Evolutionary conservation across 2,888 invertebrate genomes (phyloP), one percentile per base, ranked within the genome.

Genomic region (Junonia oenone): DNA sequence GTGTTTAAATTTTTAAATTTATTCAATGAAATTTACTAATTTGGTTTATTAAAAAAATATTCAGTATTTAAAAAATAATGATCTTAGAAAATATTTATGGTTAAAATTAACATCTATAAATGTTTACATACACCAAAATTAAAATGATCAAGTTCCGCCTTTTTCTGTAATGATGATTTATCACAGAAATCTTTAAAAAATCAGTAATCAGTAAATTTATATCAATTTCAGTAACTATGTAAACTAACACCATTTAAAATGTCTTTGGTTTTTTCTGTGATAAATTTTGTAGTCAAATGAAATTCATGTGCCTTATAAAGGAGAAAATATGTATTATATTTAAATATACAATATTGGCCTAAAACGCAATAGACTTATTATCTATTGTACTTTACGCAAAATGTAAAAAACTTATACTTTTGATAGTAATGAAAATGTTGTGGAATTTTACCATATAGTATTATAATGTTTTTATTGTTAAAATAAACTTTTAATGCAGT

Each of bases 251-350:
- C 37, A 54, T 29, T 33, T 11, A 17, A 17, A 15, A 40, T 40
- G 53, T 35, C 43, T 59, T 29, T 31, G 26, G 29, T 19, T 38
- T 26, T 55, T 50, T 56, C 55, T 53, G 55, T 55, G 55, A 55
- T 55, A 26, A 47, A 14, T 45, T 43, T 51, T 43, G 19, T 45
- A 52, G 50, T 58, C 55, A 56, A 58, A 50, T 55, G 43, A 45
- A 52, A 58, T 50, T 53, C 37, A 55, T 53, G 61, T 61, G 61
- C 58, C 58, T 61, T 61, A 58, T 26, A 55, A 49, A 55, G 49
- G 49, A 46, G 35, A 22, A 45, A 33, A 46, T 40, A 47, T 33
- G 6, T 31, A 40, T 31, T 27, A 9, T 45, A 51, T 51, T 9
- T 13, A 31, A 26, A 45, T 45, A 19, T 43, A 31, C 6, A 22